Conservation (phyloP, 1,140 invertebrate species). For the Platyscapa corneri region DNA sequence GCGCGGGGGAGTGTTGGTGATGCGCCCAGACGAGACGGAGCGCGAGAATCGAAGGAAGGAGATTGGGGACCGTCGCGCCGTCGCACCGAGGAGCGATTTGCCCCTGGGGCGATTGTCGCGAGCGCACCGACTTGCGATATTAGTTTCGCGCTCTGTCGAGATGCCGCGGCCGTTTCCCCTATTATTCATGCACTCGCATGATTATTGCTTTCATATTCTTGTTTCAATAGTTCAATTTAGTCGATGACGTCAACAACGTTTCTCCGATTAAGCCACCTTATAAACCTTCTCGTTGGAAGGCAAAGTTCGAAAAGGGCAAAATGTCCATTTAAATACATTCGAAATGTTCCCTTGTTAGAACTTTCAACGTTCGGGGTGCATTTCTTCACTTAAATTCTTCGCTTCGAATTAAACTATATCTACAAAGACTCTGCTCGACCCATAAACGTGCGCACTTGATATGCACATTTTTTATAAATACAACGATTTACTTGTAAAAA, state of each 20-base stretch:
- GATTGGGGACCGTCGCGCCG: constrained; percentile 35
- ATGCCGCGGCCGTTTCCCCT: constrained; percentile 35
- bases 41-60: neutral
- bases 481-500: no score
- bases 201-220: constrained; percentile 13
- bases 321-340: no score
- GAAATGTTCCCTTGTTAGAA: no score
- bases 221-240: neutral
- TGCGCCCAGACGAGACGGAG: no score
- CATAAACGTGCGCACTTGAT: no score
- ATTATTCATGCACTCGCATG: constrained; percentile 45
- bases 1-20: neutral
- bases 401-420: no score
- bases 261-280: neutral
- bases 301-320: no score
- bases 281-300: no score
- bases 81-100: constrained; percentile 54
- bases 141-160: constrained; percentile 55
- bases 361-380: no score
- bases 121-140: constrained; percentile 57
- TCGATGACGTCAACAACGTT: neutral
- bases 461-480: no score
- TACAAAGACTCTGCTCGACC: no score
- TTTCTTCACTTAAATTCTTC: no score
- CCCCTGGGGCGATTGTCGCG: constrained; percentile 55